Percentiles rank a stretch among this genome's conserved stretches.
Conservation (phyloP, 2,888 invertebrate genomes). For the Epirrhoe alternata region DNA sequence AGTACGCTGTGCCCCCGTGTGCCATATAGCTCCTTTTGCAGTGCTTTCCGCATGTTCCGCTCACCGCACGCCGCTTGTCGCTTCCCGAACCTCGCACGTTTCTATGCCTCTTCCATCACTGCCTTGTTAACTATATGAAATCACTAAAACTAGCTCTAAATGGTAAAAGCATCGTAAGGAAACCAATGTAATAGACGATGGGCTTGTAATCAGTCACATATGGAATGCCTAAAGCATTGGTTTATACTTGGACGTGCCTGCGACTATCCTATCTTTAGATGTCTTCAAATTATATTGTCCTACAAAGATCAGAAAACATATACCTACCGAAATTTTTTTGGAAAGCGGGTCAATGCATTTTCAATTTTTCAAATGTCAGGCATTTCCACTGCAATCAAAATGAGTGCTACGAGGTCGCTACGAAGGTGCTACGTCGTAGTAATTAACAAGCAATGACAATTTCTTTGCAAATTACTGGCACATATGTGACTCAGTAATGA, state of each 20-base stretch:
- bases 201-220: no score
- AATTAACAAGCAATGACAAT: constrained; percentile 9
- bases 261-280: no score
- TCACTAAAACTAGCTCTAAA: background rate
- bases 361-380: background rate
- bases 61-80: constrained; percentile 31
- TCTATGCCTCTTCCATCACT: background rate
- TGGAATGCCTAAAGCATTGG: no score
- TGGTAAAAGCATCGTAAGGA: no score
- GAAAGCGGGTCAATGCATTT: constrained; percentile 1
- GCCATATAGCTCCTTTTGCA: constrained; percentile 48
- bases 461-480: background rate
- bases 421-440: constrained; percentile 40
- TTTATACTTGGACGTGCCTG: no score
- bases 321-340: background rate
- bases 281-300: no score
- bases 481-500: background rate
- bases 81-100: constrained; percentile 26
- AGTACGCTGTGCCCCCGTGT: constrained; percentile 36
- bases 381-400: constrained; percentile 47
- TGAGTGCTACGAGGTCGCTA: constrained; percentile 57
- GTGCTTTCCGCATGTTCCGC: constrained; percentile 31
- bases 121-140: background rate
- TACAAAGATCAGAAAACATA: no score
- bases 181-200: no score